Base-by-base conservation (phyloP, 2,888 invertebrate genomes). In the Drosophila engyochracea region DNA sequence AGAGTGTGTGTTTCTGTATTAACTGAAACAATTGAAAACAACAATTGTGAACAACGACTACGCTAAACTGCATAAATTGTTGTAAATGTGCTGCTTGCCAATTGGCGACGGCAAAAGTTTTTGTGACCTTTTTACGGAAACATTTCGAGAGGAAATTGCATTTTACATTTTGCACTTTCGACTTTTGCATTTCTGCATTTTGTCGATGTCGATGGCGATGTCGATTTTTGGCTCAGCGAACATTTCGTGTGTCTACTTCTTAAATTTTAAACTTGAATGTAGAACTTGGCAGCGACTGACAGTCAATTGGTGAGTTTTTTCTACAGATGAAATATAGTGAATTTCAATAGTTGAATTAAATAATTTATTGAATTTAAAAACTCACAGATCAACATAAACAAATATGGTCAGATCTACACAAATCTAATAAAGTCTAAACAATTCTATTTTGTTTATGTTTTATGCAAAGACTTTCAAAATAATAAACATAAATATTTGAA, bases 51-150 rank as follows among this genome's bases (percentile, higher is more conserved):
- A 62, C 76, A 51, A 52, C 52, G 28, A 55, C 55, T 12, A 53
- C 59, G 58, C 31, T 33, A 52, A 77, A 44, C 67, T 73, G 53
- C 70, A 59, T 25, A 70, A 78, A 72, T 76, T 68, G 60, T 76
- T 76, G 71, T 60, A 61, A 54, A 68, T 57, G 65, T 79, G 60
- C 64, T 31, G 62, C 63, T 63, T 55, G 77, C 73, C 77, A 67
- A 77, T 76, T 88, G 70, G 83, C 81, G 83, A 81, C 81, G 81
- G 81, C 83, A 83, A 79, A 80, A 77, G 74, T 75, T 84, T 75
- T 70, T 69, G 81, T 81, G 79, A 81, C 81, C 77, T 72, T 73
- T 73, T 76, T 72, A 44, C 69, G 65, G 68, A 70, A 79, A 79
- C 53, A 68, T 71, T 75, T 80, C 52, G 71, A 76, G 53, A 80